Evolutionary conservation across 1,140 invertebrate species (phyloP), one percentile per base, ranked within the genome.

Genomic region (Tetramorium alpestre): DNA sequence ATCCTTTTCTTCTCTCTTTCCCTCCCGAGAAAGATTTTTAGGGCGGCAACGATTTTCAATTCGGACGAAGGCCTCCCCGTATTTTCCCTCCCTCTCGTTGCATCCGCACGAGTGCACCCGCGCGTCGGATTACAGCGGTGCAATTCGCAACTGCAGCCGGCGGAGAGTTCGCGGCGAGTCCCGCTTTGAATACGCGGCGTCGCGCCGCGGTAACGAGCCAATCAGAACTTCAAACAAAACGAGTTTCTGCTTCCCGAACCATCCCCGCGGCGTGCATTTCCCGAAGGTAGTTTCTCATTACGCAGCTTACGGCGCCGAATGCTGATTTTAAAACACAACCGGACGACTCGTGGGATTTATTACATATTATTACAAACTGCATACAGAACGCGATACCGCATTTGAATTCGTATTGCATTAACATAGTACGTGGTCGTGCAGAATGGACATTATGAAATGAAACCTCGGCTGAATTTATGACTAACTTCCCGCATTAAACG

Each of bases 181-280:
- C 38, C 75, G 76, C 60, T 84, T 84, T 75, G 85, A 80, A 81
- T 86, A 86, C 54, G 62, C 62, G 54, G 33, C 58, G 58, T 77
- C 62, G 60, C 49, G 22, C 47, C 54, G 64, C 54, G 54, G 16
- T 89, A 89, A 89, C 88, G 86, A 89, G 78, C 86, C 86, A 89
- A 89, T 89, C 86, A 77, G 85, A 76, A 87, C 86, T 87, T 87
- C 78, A 78, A 87, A 89, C 73, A 89, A 85, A 87, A 84, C 69
- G 80, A 84, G 25, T 60, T 49, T 10, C 51, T 28, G 49, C 38
- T 65, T 47, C 5, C n/a, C 80, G 54, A n/a, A 18, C 28, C 65
- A 44, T 22, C 28, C 4, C 4, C 80, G 54, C 80, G 54, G 65
- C 54, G 41, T 69, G 16, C 47, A 49, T 82, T 72, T 58, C 65